Conservation (phyloP, 2,888 invertebrate genomes). For the Hydroisotoma schaefferi region DNA sequence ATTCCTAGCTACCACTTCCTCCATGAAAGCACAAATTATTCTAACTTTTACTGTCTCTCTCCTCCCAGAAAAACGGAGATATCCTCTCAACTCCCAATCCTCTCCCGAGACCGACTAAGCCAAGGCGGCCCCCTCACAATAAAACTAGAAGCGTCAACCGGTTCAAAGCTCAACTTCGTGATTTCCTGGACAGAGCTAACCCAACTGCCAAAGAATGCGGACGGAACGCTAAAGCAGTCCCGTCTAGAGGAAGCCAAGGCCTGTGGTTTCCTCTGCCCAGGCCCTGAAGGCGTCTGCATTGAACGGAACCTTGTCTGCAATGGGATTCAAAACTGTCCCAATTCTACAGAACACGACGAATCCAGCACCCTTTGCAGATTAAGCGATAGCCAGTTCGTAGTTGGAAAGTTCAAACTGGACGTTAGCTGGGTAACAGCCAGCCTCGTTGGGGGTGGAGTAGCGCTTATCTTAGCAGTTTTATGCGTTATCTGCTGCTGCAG, state of each 20-base stretch:
- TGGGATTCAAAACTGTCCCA: constrained; percentile 80
- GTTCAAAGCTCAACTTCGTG: constrained; percentile 79
- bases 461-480: constrained; percentile 42
- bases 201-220: constrained; percentile 77
- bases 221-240: constrained; percentile 74
- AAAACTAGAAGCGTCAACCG: constrained; percentile 52
- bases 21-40: too few species aligned
- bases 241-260: constrained; percentile 59
- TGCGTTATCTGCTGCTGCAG: constrained; percentile 44
- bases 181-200: constrained; percentile 81
- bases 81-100: constrained; percentile 67
- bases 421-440: constrained; percentile 47
- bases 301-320: constrained; percentile 80
- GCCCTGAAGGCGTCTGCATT: constrained; percentile 73
- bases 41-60: too few species aligned
- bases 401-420: constrained; percentile 46
- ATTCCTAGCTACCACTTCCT: too few species aligned
- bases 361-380: constrained; percentile 42
- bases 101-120: constrained; percentile 71
- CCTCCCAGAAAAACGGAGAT: constrained; percentile 60
- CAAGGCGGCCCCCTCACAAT: constrained; percentile 31
- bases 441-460: constrained; percentile 41
- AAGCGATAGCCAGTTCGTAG: constrained; percentile 45
- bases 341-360: constrained; percentile 44
- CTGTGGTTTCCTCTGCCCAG: constrained; percentile 85